A percentile compares a stretch with the other conserved stretches of the same genome.
These are phyloP conservation scores for Eurytoma californica DNA, from an alignment of 2,888 invertebrate species.

Conservation along the genomic window DNA sequence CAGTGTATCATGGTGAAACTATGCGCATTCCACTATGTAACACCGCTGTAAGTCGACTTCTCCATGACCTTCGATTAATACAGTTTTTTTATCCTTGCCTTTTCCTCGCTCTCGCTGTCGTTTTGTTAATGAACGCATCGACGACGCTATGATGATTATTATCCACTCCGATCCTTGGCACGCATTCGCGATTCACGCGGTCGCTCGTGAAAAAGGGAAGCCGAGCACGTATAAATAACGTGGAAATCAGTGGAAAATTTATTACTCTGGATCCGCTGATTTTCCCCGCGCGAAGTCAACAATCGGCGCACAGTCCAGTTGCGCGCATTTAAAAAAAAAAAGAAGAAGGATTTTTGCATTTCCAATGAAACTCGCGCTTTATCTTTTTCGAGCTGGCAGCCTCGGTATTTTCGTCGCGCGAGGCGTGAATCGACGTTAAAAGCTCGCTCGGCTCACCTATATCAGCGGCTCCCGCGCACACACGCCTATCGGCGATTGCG, in stretches of 20 bases:
- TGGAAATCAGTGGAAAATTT: slow-evolving; percentile 19
- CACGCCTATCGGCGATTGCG: slow-evolving; percentile 15
- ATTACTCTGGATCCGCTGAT: neutral
- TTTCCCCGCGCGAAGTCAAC: neutral
- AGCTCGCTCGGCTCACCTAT: neutral
- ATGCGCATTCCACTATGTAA: slow-evolving; percentile 17
- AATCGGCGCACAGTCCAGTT: no score
- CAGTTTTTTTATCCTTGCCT: slow-evolving; percentile 46
- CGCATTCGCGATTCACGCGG: slow-evolving; percentile 36
- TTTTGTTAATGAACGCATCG: slow-evolving; percentile 48
- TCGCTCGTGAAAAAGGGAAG: slow-evolving; percentile 38
- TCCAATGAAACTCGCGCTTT: no score
- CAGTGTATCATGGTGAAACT: slow-evolving; percentile 4
- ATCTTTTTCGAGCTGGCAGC: no score
- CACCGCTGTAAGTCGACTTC: slow-evolving; percentile 16
- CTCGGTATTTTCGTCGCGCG: no score
- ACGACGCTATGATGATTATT: slow-evolving; percentile 49
- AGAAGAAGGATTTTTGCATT: no score
- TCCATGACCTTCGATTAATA: slow-evolving; percentile 53
- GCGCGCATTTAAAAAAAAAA: neutral
- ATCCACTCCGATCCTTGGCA: slow-evolving; percentile 53
- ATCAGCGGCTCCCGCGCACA: neutral
- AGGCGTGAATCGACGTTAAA: no score
- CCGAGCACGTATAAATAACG: slow-evolving; percentile 4
- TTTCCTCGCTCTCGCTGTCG: slow-evolving; percentile 29